A percentile compares a stretch with the other conserved stretches of the same genome.
Evolutionary conservation across 1,140 invertebrate species (phyloP).

Genomic region (Ips nitidus): DNA sequence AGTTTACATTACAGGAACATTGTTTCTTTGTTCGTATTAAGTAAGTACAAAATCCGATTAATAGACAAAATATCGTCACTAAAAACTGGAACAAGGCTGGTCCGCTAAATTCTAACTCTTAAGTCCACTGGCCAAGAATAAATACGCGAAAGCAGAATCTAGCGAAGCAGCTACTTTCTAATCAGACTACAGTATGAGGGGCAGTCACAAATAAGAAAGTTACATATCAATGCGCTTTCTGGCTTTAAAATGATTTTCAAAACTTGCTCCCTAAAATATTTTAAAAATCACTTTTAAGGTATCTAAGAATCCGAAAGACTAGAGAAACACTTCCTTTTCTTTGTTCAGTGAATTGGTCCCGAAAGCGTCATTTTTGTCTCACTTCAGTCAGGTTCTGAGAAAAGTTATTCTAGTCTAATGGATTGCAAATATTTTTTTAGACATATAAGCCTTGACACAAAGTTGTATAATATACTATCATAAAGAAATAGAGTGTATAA

Average conservation of each 20-base stretch:
- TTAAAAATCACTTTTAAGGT: not conserved
- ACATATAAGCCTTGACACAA: not conserved
- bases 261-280: conserved; percentile 13
- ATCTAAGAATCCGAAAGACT: not conserved
- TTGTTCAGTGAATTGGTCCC: too few relatives aligned
- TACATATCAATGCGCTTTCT: not conserved
- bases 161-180: conserved; percentile 23
- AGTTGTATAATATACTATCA: not conserved
- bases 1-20: conserved; percentile 56
- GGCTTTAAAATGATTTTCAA: conserved; percentile 25
- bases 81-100: conserved; percentile 17
- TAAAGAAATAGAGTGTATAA: not conserved
- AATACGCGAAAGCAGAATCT: conserved; percentile 34
- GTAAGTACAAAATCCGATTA: conserved; percentile 37
- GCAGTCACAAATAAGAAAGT: conserved; percentile 24
- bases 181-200: conserved; percentile 10
- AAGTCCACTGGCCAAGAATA: conserved; percentile 39
- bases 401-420: too few relatives aligned
- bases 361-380: too few relatives aligned
- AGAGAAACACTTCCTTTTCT: too few relatives aligned
- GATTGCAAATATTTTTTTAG: too few relatives aligned
- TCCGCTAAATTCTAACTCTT: conserved; percentile 25
- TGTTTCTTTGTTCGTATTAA: conserved; percentile 52
- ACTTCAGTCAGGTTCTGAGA: too few relatives aligned
- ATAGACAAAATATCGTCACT: conserved; percentile 2